These are phyloP conservation scores for Drosophila mettleri DNA, from an alignment of 2,888 invertebrate species.

Conservation along the genomic window DNA sequence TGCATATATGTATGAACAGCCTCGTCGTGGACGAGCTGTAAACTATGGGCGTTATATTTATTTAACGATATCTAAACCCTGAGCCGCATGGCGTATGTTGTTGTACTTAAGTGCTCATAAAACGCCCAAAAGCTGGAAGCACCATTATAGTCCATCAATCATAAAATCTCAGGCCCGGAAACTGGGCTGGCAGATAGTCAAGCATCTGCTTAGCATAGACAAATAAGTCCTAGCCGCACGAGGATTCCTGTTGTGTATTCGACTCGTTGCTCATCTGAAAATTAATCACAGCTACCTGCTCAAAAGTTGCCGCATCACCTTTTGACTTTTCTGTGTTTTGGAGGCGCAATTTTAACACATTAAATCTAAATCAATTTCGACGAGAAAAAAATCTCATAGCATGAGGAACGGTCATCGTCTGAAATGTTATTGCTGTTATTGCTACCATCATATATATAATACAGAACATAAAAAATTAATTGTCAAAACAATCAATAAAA, in stretches of 20 bases:
- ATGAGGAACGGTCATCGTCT: background rate
- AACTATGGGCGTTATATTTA: conserved; percentile 67
- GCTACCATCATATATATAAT: conserved; percentile 53
- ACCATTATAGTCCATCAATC: conserved; percentile 64
- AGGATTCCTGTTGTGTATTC: conserved; percentile 61
- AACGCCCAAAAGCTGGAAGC: conserved; percentile 65
- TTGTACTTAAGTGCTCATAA: conserved; percentile 60
- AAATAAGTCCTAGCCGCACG: conserved; percentile 53
- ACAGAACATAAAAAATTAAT: conserved; percentile 62
- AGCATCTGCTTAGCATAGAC: conserved; percentile 61
- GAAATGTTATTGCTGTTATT: conserved; percentile 21
- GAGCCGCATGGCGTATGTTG: conserved; percentile 28
- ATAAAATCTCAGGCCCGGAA: conserved; percentile 34
- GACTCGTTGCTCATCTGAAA: conserved; percentile 51
- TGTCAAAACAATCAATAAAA: conserved; percentile 78
- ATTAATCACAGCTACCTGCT: conserved; percentile 64
- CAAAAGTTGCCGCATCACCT: conserved; percentile 48
- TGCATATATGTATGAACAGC: conserved; percentile 12
- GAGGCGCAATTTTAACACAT: conserved; percentile 12
- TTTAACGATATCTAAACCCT: conserved; percentile 65
- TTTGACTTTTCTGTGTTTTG: conserved; percentile 28
- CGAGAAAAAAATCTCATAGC: conserved; percentile 16
- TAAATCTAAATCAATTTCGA: conserved; percentile 33
- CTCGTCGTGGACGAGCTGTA: conserved; percentile 44
- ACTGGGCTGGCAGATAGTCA: conserved; percentile 17